Percentiles rank a stretch among this genome's conserved stretches.
Evolutionary conservation across 2,888 invertebrate species (phyloP).

Genomic region (Chesias legatella): DNA sequence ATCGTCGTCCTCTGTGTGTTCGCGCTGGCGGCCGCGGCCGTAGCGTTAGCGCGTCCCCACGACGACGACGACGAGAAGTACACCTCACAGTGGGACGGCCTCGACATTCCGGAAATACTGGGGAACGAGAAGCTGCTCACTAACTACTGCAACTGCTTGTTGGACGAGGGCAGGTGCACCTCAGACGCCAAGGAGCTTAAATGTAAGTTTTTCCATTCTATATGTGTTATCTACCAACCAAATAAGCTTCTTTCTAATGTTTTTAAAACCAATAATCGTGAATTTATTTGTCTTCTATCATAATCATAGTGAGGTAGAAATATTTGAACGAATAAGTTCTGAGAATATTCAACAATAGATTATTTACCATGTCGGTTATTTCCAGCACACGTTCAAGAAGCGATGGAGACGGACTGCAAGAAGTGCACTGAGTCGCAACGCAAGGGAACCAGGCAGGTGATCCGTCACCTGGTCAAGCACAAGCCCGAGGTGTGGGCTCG

Average conservation of each 20-base stretch:
- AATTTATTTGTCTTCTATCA: no score
- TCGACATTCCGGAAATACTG: conserved; percentile 84
- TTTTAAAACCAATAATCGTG: no score
- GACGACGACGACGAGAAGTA: conserved; percentile 53
- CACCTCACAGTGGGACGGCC: conserved; percentile 83
- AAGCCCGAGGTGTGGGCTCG: conserved; percentile 46
- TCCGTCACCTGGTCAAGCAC: conserved; percentile 48
- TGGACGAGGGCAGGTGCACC: conserved; percentile 82
- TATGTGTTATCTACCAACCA: no score
- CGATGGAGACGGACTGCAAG: conserved; percentile 41
- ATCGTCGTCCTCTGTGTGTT: conserved; percentile 27
- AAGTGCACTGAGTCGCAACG: conserved; percentile 36
- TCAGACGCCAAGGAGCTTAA: conserved; percentile 85
- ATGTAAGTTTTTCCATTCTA: conserved; percentile 73
- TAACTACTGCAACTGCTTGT: conserved; percentile 83
- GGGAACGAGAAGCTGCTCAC: conserved; percentile 81
- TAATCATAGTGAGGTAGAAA: no score
- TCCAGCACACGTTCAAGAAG: conserved; percentile 48
- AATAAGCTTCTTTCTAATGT: no score
- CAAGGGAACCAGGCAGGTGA: conserved; percentile 40
- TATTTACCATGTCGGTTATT: neutral
- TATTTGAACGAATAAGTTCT: no score
- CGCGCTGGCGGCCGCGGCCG: conserved; percentile 40
- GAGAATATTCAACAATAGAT: no score
- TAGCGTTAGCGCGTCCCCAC: conserved; percentile 39